A percentile compares a stretch with the other conserved stretches of the same genome.
These are phyloP conservation scores for Electrona antarctica DNA, from an alignment of 2,113 vertebrate species.

Conservation along the genomic window DNA sequence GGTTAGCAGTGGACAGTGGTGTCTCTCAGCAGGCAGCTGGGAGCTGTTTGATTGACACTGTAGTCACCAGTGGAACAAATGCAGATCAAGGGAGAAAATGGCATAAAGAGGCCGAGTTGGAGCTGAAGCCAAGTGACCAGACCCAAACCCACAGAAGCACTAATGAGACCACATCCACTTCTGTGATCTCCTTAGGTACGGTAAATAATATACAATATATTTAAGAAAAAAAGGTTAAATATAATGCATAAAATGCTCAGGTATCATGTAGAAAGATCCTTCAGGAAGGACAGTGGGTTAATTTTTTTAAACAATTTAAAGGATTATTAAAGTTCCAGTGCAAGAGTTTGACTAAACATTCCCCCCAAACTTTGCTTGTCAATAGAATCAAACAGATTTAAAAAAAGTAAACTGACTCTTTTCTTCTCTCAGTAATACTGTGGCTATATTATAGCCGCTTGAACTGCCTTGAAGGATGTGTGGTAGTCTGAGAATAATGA, in stretches of 20 bases:
- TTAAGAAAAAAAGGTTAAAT: too few relatives aligned
- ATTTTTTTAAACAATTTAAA: too few relatives aligned
- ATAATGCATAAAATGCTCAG: too few relatives aligned
- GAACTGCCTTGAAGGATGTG: constrained; percentile 48
- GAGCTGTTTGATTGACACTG: neutral
- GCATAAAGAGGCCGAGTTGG: constrained; percentile 14
- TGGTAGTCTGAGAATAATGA: constrained; percentile 58
- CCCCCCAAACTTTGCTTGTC: too few relatives aligned
- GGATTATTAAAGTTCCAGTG: too few relatives aligned
- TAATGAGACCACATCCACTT: neutral
- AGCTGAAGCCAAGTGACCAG: constrained; percentile 11
- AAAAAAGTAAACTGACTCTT: too few relatives aligned
- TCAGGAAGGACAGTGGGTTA: too few relatives aligned
- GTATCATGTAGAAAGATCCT: too few relatives aligned
- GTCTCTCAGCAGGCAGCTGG: neutral
- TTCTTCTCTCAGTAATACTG: too few relatives aligned
- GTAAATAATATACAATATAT: neutral
- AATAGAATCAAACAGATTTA: too few relatives aligned
- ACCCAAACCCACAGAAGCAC: neutral
- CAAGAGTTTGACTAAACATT: too few relatives aligned
- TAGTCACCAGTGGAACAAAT: neutral
- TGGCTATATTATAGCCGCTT: neutral
- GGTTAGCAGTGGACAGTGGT: neutral
- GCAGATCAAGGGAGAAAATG: neutral
- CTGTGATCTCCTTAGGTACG: constrained; percentile 60